Percentiles rank a stretch among this genome's conserved stretches.
Conservation (phyloP, 2,113 vertebrate species). For the Sylvicapra grimmia region DNA sequence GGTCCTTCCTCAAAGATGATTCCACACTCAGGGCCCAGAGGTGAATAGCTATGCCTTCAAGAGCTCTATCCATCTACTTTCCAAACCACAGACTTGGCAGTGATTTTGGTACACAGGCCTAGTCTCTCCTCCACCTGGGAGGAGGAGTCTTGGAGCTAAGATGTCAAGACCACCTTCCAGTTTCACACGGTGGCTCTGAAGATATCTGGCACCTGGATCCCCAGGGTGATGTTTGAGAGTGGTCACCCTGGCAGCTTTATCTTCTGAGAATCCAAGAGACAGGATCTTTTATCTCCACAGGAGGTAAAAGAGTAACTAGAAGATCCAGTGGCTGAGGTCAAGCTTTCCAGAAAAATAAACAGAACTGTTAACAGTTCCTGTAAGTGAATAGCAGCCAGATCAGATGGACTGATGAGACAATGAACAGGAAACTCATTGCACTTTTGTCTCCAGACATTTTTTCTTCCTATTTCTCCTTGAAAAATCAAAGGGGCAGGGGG, state of each 20-base stretch:
- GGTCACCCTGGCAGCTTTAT: neutral
- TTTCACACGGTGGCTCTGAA: neutral
- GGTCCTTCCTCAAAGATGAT: neutral
- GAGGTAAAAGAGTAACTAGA: slow-evolving; percentile 26
- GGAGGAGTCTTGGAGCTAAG: neutral
- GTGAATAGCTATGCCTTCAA: neutral
- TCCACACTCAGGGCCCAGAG: neutral
- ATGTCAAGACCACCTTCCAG: neutral
- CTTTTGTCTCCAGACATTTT: slow-evolving; percentile 26
- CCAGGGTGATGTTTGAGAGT: neutral
- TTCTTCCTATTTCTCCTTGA: slow-evolving; percentile 34
- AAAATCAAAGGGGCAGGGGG: neutral
- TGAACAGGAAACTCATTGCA: slow-evolving; percentile 34
- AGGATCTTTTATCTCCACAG: neutral
- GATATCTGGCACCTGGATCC: neutral
- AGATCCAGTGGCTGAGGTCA: slow-evolving; percentile 29
- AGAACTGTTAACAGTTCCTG: slow-evolving; percentile 50
- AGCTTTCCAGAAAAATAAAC: slow-evolving; percentile 48
- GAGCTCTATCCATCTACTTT: neutral
- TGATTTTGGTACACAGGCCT: neutral
- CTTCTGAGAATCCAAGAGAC: neutral
- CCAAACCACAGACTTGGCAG: neutral
- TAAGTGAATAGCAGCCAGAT: slow-evolving; percentile 28
- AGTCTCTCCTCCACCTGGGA: neutral
- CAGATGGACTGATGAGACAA: slow-evolving; percentile 50